These are phyloP conservation scores for Corbicula japonica DNA, from an alignment of 2,888 invertebrate genomes.

Conservation along the genomic window DNA sequence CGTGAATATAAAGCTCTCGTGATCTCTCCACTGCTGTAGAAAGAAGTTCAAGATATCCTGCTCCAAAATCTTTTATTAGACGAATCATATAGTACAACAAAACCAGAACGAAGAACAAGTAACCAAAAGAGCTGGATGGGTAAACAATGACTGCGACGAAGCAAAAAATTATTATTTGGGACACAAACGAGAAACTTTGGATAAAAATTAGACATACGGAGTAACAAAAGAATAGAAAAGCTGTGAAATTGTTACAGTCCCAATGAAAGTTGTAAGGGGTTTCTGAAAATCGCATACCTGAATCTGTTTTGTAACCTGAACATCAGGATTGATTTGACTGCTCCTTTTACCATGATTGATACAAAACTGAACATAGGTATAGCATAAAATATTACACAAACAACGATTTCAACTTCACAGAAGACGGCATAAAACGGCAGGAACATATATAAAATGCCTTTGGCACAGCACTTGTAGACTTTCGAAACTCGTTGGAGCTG, in stretches of 20 bases:
- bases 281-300: neutral
- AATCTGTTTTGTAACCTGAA: neutral
- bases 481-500: neutral
- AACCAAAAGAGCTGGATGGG: conserved; percentile 32
- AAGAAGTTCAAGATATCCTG: conserved; percentile 29
- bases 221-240: conserved; percentile 15
- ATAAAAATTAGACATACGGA: conserved; percentile 16
- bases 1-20: too few species aligned
- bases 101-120: conserved; percentile 39
- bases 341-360: conserved; percentile 14
- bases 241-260: neutral
- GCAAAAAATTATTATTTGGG: conserved; percentile 21
- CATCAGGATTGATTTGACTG: neutral
- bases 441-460: too few species aligned
- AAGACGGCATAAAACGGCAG: neutral
- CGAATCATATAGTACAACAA: conserved; percentile 28
- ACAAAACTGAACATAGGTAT: conserved; percentile 11
- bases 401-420: conserved; percentile 1
- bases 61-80: conserved; percentile 22
- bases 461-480: too few species aligned
- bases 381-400: conserved; percentile 7
- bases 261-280: neutral
- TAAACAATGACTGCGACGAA: conserved; percentile 31
- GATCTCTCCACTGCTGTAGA: conserved; percentile 18
- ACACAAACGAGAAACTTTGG: conserved; percentile 26